Evolutionary conservation across 2,113 vertebrate genomes (phyloP).

Genomic region (Gnathonemus echidnorhynchus): DNA sequence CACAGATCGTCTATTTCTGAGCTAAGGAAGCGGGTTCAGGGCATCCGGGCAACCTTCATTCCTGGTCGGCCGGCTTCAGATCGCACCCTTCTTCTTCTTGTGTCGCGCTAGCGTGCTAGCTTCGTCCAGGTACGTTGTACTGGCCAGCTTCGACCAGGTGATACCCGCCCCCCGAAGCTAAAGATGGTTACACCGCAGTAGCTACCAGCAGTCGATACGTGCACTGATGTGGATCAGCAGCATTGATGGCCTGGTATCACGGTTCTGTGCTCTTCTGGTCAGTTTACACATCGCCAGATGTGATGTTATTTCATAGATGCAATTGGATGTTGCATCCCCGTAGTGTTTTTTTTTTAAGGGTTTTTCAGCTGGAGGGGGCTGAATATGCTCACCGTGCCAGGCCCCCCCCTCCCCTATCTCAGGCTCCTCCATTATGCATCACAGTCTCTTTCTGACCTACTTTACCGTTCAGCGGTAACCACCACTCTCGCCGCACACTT

Average conservation of each 20-base stretch:
- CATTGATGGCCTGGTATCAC: background rate
- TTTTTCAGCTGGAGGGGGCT: background rate
- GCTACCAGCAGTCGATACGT: background rate
- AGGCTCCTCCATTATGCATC: constrained; percentile 13
- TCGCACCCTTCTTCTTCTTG: no score
- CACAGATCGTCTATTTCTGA: background rate
- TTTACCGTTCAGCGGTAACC: constrained; percentile 7
- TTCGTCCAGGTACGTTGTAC: no score
- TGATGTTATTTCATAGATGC: background rate
- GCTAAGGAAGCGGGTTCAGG: background rate
- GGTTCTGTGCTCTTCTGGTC: background rate
- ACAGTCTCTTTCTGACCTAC: constrained; percentile 18
- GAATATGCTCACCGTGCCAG: background rate
- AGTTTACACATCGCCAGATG: background rate
- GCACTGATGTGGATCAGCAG: background rate
- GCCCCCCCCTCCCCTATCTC: background rate
- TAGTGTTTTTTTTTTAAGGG: background rate
- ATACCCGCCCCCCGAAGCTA: background rate
- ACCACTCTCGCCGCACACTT: background rate
- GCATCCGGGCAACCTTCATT: background rate
- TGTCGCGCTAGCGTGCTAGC: background rate
- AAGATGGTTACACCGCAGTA: background rate
- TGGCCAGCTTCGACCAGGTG: background rate
- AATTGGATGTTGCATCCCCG: background rate
- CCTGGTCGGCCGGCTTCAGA: background rate